Base-by-base conservation (phyloP, 2,797 vertebrate genomes). In the Carapus acus region DNA sequence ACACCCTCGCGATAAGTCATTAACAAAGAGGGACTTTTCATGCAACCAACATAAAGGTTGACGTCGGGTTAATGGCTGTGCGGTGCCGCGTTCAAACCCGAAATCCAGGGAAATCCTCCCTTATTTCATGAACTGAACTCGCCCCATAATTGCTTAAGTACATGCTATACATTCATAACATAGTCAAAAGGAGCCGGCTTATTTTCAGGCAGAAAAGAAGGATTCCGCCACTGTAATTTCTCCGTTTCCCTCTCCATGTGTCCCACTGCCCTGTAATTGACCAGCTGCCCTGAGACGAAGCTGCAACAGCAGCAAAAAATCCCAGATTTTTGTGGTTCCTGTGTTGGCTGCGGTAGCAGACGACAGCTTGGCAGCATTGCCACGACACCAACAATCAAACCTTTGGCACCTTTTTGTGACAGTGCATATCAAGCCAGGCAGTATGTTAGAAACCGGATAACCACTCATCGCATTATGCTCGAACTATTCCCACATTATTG, bases 251-350 rank as follows among this genome's bases (percentile, higher is more conserved):
- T 9, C 24, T 55, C 51, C 20, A 17, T 67, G 46, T 13, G 13
- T 43, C 18, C 29, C 15, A 19, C 43, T 60, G 55, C 58, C 74
- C 56, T 77, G 58, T 73, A 62, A 75, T 72, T 56, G 23, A 37
- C 20, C 7, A 8, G 16, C n/a, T 34, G 44, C 17, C 34, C n/a
- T 22, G 8, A 46, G 39, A 17, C 52, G 14, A 34, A 49, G 7
- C 38, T 33, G 12, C 40, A 9, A 1, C n/a, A 12, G 8, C 15
- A 44, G 18, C n/a, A 47, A 37, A 29, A 46, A 58, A n/a, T 24
- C 57, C 43, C 48, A 45, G 54, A 50, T 49, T 48, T 38, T 50
- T 66, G 75, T 66, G 75, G 71, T 69, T 53, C 13, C 13, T 39
- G 11, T 27, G 52, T n/a, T n/a, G 13, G 11, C 39, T 67, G 57